These are phyloP conservation scores for Calameuta filiformis DNA, from an alignment of 2,888 invertebrate species.

Conservation along the genomic window DNA sequence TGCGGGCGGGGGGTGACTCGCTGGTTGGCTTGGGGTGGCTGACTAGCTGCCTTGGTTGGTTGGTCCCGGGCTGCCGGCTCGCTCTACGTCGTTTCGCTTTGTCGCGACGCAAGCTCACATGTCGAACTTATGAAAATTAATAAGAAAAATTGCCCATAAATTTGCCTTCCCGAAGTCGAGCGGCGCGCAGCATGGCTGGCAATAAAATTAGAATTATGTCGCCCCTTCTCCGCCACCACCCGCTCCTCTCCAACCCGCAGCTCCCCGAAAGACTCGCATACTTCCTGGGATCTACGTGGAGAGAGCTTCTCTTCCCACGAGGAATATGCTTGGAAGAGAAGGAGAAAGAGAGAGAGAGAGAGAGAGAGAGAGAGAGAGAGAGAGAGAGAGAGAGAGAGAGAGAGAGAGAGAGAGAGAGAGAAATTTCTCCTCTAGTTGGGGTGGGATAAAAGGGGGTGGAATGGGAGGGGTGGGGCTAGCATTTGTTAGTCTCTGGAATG, in stretches of 20 bases:
- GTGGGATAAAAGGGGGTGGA: background rate
- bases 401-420: background rate
- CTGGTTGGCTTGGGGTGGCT: background rate
- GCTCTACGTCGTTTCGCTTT: slow-evolving; percentile 37
- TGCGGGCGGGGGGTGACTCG: background rate
- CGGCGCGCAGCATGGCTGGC: slow-evolving; percentile 47
- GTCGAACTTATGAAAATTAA: slow-evolving; percentile 66
- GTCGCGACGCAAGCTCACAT: slow-evolving; percentile 52
- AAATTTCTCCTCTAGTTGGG: slow-evolving; percentile 18
- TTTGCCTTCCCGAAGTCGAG: slow-evolving; percentile 44
- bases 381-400: slow-evolving; percentile 2
- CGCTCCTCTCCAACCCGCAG: slow-evolving; percentile 9
- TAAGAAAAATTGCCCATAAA: slow-evolving; percentile 66
- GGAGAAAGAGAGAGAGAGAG: background rate
- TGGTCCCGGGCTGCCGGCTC: background rate
- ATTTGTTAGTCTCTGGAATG: slow-evolving; percentile 63
- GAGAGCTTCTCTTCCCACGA: background rate
- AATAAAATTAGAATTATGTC: slow-evolving; percentile 66
- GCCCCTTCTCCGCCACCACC: slow-evolving; percentile 23
- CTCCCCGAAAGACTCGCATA: slow-evolving; percentile 8
- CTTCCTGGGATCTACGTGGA: background rate
- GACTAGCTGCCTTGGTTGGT: background rate
- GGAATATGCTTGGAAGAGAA: slow-evolving; percentile 11
- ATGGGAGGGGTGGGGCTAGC: slow-evolving; percentile 28
- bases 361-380: slow-evolving; percentile 12